Evolutionary conservation across 1,140 invertebrate species (phyloP).

Genomic region (Drosophila elegans): DNA sequence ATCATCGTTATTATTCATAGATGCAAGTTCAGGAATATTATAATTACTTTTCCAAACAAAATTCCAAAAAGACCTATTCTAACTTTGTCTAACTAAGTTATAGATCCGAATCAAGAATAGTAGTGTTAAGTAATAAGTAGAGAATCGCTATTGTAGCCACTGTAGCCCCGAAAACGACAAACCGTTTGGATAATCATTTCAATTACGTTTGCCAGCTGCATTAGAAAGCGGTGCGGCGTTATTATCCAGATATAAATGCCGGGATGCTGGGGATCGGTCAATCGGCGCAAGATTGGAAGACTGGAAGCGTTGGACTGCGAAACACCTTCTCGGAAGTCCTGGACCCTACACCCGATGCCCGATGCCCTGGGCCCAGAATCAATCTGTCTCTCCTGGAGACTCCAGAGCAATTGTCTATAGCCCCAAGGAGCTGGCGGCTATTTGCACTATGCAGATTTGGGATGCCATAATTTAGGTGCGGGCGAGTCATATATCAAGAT

Average conservation of each 20-base stretch:
- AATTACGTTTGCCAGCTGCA: conserved; percentile 65
- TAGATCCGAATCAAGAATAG: too few species aligned
- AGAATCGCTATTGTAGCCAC: conserved; percentile 5
- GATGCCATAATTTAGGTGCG: conserved; percentile 73
- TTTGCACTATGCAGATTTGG: conserved; percentile 64
- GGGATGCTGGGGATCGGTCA: conserved; percentile 44
- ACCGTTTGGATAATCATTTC: conserved; percentile 44
- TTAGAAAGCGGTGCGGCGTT: conserved; percentile 54
- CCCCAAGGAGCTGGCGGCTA: conserved; percentile 74
- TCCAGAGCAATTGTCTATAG: conserved; percentile 58
- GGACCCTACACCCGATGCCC: neutral
- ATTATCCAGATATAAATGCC: conserved; percentile 26
- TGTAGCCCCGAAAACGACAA: conserved; percentile 23
- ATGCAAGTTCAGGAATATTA: too few species aligned
- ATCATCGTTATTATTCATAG: too few species aligned
- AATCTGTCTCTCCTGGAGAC: conserved; percentile 15
- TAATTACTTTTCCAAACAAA: too few species aligned
- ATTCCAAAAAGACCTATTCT: too few species aligned
- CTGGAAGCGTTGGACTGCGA: conserved; percentile 71
- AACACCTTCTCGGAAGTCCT: conserved; percentile 70
- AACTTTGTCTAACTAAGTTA: too few species aligned
- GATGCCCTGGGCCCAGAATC: conserved; percentile 3
- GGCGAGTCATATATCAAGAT: conserved; percentile 60
- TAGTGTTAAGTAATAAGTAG: too few species aligned
- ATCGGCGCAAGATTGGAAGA: conserved; percentile 39